These are phyloP conservation scores for Lepidocyrtinus sp. DNA, from an alignment of 2,888 invertebrate species.

Conservation along the genomic window DNA sequence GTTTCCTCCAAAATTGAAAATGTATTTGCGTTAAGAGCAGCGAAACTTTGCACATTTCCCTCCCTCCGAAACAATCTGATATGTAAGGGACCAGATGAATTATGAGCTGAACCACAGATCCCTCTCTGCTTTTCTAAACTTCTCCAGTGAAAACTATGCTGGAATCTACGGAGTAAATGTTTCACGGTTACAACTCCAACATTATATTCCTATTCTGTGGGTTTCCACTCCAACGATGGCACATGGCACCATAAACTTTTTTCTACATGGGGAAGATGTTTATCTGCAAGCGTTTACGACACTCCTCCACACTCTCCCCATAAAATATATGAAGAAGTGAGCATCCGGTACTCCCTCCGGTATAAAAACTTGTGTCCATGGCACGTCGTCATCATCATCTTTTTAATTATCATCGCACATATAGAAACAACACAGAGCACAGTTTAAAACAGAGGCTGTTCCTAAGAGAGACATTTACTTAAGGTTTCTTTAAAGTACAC, in stretches of 20 bases:
- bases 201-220: too few species aligned
- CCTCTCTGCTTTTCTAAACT: background rate
- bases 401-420: slow-evolving; percentile 41
- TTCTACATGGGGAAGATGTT: slow-evolving; percentile 18
- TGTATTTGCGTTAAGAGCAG: too few species aligned
- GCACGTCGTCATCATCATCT: slow-evolving; percentile 45
- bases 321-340: background rate
- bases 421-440: background rate
- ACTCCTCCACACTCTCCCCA: too few species aligned
- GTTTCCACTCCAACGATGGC: slow-evolving; percentile 3
- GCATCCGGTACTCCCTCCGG: background rate
- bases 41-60: too few species aligned
- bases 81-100: slow-evolving; percentile 41
- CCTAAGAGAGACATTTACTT: background rate
- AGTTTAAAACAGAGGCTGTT: background rate
- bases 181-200: too few species aligned
- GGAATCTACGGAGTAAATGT: too few species aligned
- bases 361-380: background rate
- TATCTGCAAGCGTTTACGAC: slow-evolving; percentile 22
- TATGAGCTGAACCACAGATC: slow-evolving; percentile 26
- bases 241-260: slow-evolving; percentile 35
- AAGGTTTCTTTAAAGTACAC: slow-evolving; percentile 5
- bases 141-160: too few species aligned
- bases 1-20: too few species aligned
- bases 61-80: slow-evolving; percentile 39